Evolutionary conservation across 2,888 invertebrate genomes (phyloP), one percentile per base, ranked within the genome.

Genomic region (Neocrepidodera transversa): DNA sequence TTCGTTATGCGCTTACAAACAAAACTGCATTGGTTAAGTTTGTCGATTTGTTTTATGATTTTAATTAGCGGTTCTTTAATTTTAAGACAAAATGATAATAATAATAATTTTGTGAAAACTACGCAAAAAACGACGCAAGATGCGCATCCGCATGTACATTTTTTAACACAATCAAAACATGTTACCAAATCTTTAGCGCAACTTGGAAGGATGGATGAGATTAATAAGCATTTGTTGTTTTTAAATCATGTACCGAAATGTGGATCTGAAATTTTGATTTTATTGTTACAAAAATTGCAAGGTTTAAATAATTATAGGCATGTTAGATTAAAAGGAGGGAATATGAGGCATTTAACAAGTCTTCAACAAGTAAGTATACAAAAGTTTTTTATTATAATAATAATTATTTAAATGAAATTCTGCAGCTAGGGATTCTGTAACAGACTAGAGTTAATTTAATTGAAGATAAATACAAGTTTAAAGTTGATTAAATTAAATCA

Each of bases 181-280:
- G 82, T 83, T 14, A 84, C 83, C 2, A 84, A 83, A 60, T 83
- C 84, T 1, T 74, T 84, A 26, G 77, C 81, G 1, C 82, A 84
- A 69, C 67, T 83, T 40, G 82, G 81, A 26, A 74, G 75, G 57
- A 77, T 81, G 71, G 81, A 82, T 20, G 81, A 80, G 65, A 76
- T 81, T 43, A 83, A 82, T 71, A 78, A 79, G 49, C 79, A 84
- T 69, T 78, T 84, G 56, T 69, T 87, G 50, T 83, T 87, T 77
- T 81, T 87, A 68, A 87, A 86, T 65, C 78, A 83, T 36, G 81
- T 87, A 10, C 86, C 87, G 1, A 83, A 84, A 66, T 82, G 84
- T 38, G 87, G 86, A 10, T 82, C 84, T 2, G 86, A 86, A 72
- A 78, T 85, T 68, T 72, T 86, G 49, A 82, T 85, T n/a, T 74